Conservation (phyloP, 2,113 vertebrate species). For the Pseudonaja textilis region DNA sequence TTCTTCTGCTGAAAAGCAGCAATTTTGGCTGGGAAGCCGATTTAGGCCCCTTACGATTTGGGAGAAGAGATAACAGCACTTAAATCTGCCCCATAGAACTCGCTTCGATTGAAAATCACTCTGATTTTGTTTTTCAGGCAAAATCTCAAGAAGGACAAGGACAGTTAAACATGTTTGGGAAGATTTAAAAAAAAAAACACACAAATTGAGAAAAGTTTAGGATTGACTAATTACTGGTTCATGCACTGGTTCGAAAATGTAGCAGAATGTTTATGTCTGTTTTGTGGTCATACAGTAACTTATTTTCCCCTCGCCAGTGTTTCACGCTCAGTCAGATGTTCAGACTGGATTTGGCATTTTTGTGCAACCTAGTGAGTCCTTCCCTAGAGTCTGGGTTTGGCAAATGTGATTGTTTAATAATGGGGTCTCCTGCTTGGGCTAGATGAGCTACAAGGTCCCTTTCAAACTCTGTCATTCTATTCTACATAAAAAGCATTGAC, state of each 20-base stretch:
- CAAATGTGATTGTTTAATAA: background rate
- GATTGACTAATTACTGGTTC: background rate
- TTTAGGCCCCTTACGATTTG: background rate
- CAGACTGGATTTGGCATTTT: background rate
- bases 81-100: background rate
- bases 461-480: too few relatives aligned
- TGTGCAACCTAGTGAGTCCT: background rate
- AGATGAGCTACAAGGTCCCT: too few relatives aligned
- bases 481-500: background rate
- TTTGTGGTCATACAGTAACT: background rate
- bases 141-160: background rate
- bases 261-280: background rate
- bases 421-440: too few relatives aligned
- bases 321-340: background rate
- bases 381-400: background rate
- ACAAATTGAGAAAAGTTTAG: background rate
- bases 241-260: background rate
- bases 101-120: background rate
- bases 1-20: slow-evolving; percentile 46
- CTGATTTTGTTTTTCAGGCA: background rate
- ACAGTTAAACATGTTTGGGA: background rate
- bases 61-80: background rate
- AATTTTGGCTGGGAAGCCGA: slow-evolving; percentile 45
- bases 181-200: background rate
- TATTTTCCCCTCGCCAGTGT: background rate